Evolutionary conservation across 2,888 invertebrate genomes (phyloP).

Genomic region (Colostygia pectinataria): DNA sequence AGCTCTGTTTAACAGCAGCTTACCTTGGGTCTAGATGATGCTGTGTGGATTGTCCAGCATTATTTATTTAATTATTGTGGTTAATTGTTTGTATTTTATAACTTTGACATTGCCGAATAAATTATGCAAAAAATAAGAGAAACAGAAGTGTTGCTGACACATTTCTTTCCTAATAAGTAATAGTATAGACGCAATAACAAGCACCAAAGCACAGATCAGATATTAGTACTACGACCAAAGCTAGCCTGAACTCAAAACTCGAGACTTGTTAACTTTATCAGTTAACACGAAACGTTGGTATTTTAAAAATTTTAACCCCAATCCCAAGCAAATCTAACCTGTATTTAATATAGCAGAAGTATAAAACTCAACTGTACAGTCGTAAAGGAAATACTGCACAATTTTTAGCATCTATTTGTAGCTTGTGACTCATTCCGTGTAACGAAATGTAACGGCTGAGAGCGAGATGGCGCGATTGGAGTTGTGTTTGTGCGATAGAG

Average conservation of each 20-base stretch:
- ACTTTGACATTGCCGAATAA: too few relatives aligned
- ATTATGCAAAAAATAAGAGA: too few relatives aligned
- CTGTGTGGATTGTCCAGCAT: too few relatives aligned
- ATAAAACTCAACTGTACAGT: neutral
- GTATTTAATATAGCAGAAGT: neutral
- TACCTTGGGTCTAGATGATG: too few relatives aligned
- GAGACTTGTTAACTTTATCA: neutral
- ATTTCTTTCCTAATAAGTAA: too few relatives aligned
- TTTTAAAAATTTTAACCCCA: neutral
- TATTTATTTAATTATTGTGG: too few relatives aligned
- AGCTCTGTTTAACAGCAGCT: too few relatives aligned
- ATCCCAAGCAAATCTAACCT: constrained; percentile 8
- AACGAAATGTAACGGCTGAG: constrained; percentile 19
- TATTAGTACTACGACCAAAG: too few relatives aligned
- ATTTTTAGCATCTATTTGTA: constrained; percentile 17
- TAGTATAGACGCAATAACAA: too few relatives aligned
- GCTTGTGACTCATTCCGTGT: constrained; percentile 20
- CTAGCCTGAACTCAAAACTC: neutral
- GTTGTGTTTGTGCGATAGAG: constrained; percentile 11
- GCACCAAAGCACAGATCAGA: too few relatives aligned
- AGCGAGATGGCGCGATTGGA: constrained; percentile 8
- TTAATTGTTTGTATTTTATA: too few relatives aligned
- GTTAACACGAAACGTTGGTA: neutral
- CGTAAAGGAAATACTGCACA: constrained; percentile 12
- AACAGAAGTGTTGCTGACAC: too few relatives aligned